Conservation (phyloP, 2,113 vertebrate species). For the Gambusia affinis region DNA sequence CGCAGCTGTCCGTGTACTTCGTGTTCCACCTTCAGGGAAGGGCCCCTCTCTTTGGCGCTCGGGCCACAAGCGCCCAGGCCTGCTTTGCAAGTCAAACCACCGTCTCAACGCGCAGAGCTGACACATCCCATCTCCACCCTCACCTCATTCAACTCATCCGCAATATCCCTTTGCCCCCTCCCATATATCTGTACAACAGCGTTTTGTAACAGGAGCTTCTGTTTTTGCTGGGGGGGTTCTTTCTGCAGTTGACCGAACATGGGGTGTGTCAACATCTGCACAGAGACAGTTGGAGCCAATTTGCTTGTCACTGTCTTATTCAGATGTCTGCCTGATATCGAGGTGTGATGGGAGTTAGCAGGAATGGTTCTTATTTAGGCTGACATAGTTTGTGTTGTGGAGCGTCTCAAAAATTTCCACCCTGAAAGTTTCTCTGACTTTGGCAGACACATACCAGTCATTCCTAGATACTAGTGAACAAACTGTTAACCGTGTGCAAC, state of each 20-base stretch:
- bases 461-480: slow-evolving; percentile 65
- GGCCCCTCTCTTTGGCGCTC: slow-evolving; percentile 32
- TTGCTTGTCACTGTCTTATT: slow-evolving; percentile 33
- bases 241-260: slow-evolving; percentile 12
- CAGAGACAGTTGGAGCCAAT: slow-evolving; percentile 26
- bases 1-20: slow-evolving; percentile 45
- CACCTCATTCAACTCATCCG: slow-evolving; percentile 31
- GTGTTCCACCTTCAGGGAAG: slow-evolving; percentile 52
- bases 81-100: slow-evolving; percentile 85
- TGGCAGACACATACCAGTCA: slow-evolving; percentile 67
- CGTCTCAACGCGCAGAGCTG: slow-evolving; percentile 39
- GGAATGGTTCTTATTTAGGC: slow-evolving; percentile 30
- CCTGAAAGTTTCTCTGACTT: slow-evolving; percentile 48
- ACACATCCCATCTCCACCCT: slow-evolving; percentile 51
- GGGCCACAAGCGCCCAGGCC: slow-evolving; percentile 45
- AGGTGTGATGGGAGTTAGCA: slow-evolving; percentile 8
- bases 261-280: slow-evolving; percentile 21
- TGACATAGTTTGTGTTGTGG: slow-evolving; percentile 33
- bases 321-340: slow-evolving; percentile 20
- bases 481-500: slow-evolving; percentile 62
- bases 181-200: slow-evolving; percentile 12
- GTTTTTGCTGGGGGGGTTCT: slow-evolving; percentile 11
- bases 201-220: slow-evolving; percentile 22
- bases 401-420: slow-evolving; percentile 32
- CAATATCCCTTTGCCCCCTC: slow-evolving; percentile 17